Base-by-base conservation (phyloP, 2,888 invertebrate genomes). In the Papilio elwesi region DNA sequence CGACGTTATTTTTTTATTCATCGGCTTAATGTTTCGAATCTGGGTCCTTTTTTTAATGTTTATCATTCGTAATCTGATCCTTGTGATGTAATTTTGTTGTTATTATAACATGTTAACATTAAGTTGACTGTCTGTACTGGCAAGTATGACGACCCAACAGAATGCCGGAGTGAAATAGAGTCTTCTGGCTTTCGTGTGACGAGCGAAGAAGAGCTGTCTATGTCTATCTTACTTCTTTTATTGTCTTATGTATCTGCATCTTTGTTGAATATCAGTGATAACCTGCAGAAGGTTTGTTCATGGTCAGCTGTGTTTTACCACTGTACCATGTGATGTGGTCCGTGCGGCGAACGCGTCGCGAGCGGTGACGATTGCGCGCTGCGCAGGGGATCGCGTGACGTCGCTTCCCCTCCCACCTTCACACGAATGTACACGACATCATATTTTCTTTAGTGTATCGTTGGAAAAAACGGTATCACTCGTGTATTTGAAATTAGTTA, bases 11-110 rank as follows among this genome's bases (percentile, higher is more conserved):
- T 49, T 49, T 52, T 48, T n/a, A 26, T 49, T 49, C 13, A 57
- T 49, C 38, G 48, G 15, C 48, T 63, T 48, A 15, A 63, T 63
- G 63, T 63, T 48, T 59, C 57, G 38, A 59, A 59, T 59, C 38
- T 57, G 57, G 6, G 57, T 36, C 36, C 3, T 59, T 59, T 57
- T 59, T 38, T 59, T 59, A 38, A 59, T 38, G 38, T 38, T 36
- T 13, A 7, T n/a, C 5, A 51, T 51, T n/a, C 6, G 13, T n/a
- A 51, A 43, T 43, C 6, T 43, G 43, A 43, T 43, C 2, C 43
- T 43, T 43, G 43, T 26, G 26, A 26, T 26, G 4, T 26, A 26
- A 26, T 26, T 26, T 26, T 2, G 26, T 9, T 16, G 8, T 15
- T 15, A 52, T 52, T 15, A 8, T 15, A 15, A 15, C 15, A 53